These are phyloP conservation scores for Peromyscus melanophrys DNA, from an alignment of 2,797 vertebrate species.

Conservation along the genomic window DNA sequence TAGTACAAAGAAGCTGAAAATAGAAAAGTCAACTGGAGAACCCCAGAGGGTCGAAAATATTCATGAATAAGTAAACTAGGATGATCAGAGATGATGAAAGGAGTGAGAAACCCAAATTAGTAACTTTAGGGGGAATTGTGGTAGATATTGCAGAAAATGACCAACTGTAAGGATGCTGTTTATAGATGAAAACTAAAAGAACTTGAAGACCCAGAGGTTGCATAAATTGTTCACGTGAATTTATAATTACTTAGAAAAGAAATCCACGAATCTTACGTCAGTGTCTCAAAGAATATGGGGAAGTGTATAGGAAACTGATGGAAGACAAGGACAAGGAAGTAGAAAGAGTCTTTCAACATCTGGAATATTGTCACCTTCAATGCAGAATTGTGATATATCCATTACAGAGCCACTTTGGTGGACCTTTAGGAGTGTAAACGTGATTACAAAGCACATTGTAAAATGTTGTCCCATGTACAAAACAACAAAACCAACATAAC, in stretches of 20 bases:
- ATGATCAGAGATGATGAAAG: neutral
- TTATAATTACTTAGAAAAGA: conserved; percentile 15
- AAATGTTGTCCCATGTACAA: neutral
- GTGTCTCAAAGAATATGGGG: neutral
- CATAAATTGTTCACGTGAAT: neutral
- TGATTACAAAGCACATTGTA: neutral
- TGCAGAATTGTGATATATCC: neutral
- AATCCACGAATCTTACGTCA: neutral
- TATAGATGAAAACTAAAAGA: neutral
- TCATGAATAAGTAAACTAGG: neutral
- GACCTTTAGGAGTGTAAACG: neutral
- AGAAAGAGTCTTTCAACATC: neutral
- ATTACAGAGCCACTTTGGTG: neutral
- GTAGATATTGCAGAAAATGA: neutral
- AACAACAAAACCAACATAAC: conserved; percentile 39
- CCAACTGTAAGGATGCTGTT: neutral
- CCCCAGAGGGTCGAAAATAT: neutral
- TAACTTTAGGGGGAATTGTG: neutral
- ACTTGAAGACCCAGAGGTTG: neutral
- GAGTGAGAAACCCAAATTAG: neutral
- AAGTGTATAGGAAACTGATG: neutral
- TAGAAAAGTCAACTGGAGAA: neutral
- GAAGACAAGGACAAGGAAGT: neutral
- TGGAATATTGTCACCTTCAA: neutral
- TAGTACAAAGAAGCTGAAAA: neutral